Conservation (phyloP, 2,888 invertebrate species). For the Thecocarcelia acutangulata region DNA sequence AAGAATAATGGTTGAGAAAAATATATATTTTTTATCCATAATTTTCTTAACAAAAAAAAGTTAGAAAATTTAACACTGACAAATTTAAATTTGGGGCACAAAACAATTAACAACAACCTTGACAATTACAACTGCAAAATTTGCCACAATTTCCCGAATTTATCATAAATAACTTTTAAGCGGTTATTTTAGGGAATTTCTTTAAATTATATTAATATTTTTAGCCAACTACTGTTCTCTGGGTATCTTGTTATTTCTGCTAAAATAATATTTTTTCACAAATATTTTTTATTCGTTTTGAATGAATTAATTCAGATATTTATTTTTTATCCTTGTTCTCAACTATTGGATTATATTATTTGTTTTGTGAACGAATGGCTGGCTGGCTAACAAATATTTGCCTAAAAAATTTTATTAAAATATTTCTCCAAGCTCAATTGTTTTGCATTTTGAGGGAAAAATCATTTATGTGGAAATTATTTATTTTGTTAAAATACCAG, state of each 20-base stretch:
- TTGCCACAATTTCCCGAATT: too few relatives aligned
- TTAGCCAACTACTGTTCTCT: not conserved
- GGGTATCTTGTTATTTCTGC: not conserved
- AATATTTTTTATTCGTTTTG: constrained; percentile 10
- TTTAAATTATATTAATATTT: too few relatives aligned
- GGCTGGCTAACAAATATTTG: constrained; percentile 21
- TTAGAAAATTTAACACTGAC: too few relatives aligned
- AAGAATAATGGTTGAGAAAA: too few relatives aligned
- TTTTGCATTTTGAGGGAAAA: not conserved
- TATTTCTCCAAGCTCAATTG: not conserved
- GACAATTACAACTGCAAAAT: too few relatives aligned
- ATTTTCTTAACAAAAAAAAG: too few relatives aligned
- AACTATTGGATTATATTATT: constrained; percentile 9
- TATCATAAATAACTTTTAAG: too few relatives aligned
- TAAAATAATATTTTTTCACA: constrained; percentile 4
- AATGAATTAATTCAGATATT: constrained; percentile 12
- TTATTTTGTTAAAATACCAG: not conserved
- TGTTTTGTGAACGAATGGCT: not conserved
- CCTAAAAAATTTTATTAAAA: constrained; percentile 10
- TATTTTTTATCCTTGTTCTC: not conserved
- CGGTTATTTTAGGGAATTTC: too few relatives aligned
- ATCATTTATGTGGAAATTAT: constrained; percentile 12
- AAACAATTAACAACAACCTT: too few relatives aligned
- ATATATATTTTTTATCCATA: too few relatives aligned
- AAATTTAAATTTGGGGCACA: too few relatives aligned